Evolutionary conservation across 2,113 vertebrate genomes (phyloP), one percentile per base, ranked within the genome.

Genomic region (Thamnophis sirtalis): DNA sequence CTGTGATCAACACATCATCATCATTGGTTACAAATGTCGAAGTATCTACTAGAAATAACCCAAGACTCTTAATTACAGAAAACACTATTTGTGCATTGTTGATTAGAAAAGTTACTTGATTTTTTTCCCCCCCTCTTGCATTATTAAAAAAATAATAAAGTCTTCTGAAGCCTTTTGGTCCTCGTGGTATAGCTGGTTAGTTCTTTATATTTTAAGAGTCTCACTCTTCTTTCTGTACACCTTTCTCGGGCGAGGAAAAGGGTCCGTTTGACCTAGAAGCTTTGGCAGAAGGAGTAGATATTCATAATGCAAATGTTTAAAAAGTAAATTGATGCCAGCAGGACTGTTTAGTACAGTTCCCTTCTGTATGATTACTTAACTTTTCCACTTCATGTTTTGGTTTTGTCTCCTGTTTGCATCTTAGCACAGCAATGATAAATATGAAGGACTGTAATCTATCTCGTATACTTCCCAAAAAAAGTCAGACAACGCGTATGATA

Each of bases 251-350:
- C 3, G 96, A 90, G 50, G 95, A 94, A 95, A 94, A 93, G 94
- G 97, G 97, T 97, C 98, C 98, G 48, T 98, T 97, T 95, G 96
- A 98, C 97, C 97, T 98, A 97, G 97, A 98, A 97, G 95, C 98
- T 98, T 98, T 97, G 98, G 98, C 97, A 98, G 96, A 97, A 96
- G 97, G 97, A 97, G 97, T 94, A 98, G 97, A 98, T 96, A 95
- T 97, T 97, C 97, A 97, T 96, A 96, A 97, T 56, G 95, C 0
- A 95, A 96, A 96, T 94, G 91, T 93, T 93, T 91, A 95, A 95
- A 92, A 95, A 95, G 86, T 28, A 92, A 96, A 94, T 93, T 95
- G 93, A 90, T 93, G 94, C 93, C 91, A 96, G 92, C 13, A 92
- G 95, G 94, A 91, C 96, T 93, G 95, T 86, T 9, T 93, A 94